Evolutionary conservation across 2,797 vertebrate species (phyloP), one percentile per base, ranked within the genome.

Genomic region (Melanotaenia pygmaea): DNA sequence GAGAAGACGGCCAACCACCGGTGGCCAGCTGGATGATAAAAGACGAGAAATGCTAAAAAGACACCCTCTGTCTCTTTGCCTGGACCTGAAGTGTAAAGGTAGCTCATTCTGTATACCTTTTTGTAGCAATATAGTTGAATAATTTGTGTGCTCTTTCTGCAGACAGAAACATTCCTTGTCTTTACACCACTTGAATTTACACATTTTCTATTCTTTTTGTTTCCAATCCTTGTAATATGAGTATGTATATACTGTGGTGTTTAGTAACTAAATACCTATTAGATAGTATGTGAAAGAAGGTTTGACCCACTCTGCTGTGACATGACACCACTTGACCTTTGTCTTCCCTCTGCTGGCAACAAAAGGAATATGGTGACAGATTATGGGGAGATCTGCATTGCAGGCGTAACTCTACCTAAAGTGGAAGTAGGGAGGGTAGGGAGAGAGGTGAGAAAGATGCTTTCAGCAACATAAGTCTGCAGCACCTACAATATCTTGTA

Each of bases 1-100:
- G 89, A 95, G 98, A 45, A 95, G 98, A 43, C 88, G 98, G 54
- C 95, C 97, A 47, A 99, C 98, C 0, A 94, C 97, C 14, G 97
- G 97, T 0, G 96, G 97, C 77, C 98, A 99, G 88, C 88, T 99
- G 89, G 98, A 99, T 0, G 98, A 99, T 82, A 99, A 98, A 80
- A 96, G 98, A 68, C 96, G 96, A 61, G 98, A 98, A 90, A 98
- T 99, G 97, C 92, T 99, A 50, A 99, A 97, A 86, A 92, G 94
- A 0, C 98, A 99, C 81, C 98, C 98, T 0, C 90, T 99, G 60
- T 98, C 96, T 0, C 95, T 99, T 70, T 94, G 95, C 38, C 64
- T 99, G 0, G 95, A 97, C 81, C 92, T 99, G 13, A 96, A 95
- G 73, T 98, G 97, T 92, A 99, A 98, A 96, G 98, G 98, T 99